Evolutionary conservation across 2,113 vertebrate genomes (phyloP).

Genomic region (Phyllopteryx taeniolatus): DNA sequence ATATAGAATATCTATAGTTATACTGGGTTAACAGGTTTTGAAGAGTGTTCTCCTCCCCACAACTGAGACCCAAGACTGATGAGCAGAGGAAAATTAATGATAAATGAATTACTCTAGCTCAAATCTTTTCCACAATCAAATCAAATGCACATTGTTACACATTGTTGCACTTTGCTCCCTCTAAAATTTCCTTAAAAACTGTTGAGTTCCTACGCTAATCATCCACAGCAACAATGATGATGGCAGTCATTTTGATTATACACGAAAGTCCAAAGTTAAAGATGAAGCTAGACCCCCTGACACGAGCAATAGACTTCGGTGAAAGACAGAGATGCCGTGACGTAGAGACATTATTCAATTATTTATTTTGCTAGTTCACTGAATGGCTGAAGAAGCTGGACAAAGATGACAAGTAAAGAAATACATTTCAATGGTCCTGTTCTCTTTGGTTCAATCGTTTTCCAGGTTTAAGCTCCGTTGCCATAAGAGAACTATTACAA

Average conservation of each 20-base stretch:
- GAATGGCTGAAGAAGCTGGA: constrained; percentile 17
- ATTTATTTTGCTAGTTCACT: constrained; percentile 24
- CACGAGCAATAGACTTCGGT: constrained; percentile 38
- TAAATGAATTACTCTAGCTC: not conserved
- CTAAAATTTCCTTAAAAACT: not conserved
- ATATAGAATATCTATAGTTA: not conserved
- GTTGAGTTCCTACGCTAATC: not conserved
- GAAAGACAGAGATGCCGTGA: constrained; percentile 33
- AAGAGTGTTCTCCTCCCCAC: not conserved
- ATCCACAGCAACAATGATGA: not conserved
- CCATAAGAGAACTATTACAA: constrained; percentile 29
- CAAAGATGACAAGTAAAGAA: constrained; percentile 27
- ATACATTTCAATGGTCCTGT: constrained; percentile 15
- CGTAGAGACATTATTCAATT: constrained; percentile 22
- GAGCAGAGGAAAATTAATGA: not conserved
- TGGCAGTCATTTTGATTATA: constrained; percentile 52
- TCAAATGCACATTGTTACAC: not conserved
- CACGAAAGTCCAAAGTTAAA: constrained; percentile 65
- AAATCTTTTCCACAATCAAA: not conserved
- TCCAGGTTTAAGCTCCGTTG: constrained; percentile 21
- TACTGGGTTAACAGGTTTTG: not conserved
- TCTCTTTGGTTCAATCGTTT: constrained; percentile 10
- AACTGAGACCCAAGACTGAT: not conserved
- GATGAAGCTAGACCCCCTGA: constrained; percentile 70
- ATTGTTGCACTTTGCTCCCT: not conserved